Evolutionary conservation across 2,888 invertebrate species (phyloP).

Genomic region (Drosophila merina): DNA sequence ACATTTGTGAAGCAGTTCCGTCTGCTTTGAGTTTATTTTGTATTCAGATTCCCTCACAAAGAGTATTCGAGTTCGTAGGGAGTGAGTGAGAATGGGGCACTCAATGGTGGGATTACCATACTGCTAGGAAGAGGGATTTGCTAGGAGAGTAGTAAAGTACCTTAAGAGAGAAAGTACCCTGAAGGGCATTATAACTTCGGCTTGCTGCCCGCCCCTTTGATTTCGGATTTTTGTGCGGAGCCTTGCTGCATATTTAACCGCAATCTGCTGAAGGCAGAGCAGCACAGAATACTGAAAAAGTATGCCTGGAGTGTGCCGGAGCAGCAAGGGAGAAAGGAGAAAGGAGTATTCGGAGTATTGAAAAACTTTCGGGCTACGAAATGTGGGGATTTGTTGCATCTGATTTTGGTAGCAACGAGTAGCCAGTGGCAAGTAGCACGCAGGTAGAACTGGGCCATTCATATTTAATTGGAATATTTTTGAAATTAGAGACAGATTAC

Average conservation of each 20-base stretch:
- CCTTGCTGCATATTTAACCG: constrained; percentile 58
- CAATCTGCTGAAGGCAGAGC: constrained; percentile 60
- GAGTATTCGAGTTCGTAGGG: too few relatives aligned
- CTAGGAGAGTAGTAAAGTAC: not conserved
- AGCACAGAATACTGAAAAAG: constrained; percentile 20
- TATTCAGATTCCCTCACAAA: not conserved
- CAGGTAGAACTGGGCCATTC: constrained; percentile 6
- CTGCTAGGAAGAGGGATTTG: not conserved
- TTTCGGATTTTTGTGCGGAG: constrained; percentile 15
- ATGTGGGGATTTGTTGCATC: not conserved
- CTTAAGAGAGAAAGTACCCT: not conserved
- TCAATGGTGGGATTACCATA: not conserved
- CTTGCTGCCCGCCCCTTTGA: constrained; percentile 14
- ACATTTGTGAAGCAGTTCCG: constrained; percentile 31
- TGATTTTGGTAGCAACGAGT: not conserved
- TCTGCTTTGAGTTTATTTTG: constrained; percentile 20
- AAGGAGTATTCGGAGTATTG: constrained; percentile 9
- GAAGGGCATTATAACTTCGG: not conserved
- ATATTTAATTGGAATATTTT: constrained; percentile 8
- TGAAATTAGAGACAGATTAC: constrained; percentile 8
- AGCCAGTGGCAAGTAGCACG: not conserved
- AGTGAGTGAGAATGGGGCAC: not conserved
- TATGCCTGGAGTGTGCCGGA: not conserved
- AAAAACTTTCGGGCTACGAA: constrained; percentile 3
- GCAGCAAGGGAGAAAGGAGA: not conserved